A percentile compares a stretch with the other conserved stretches of the same genome.
Conservation (phyloP, 2,888 invertebrate species). For the Magallana nippona region DNA sequence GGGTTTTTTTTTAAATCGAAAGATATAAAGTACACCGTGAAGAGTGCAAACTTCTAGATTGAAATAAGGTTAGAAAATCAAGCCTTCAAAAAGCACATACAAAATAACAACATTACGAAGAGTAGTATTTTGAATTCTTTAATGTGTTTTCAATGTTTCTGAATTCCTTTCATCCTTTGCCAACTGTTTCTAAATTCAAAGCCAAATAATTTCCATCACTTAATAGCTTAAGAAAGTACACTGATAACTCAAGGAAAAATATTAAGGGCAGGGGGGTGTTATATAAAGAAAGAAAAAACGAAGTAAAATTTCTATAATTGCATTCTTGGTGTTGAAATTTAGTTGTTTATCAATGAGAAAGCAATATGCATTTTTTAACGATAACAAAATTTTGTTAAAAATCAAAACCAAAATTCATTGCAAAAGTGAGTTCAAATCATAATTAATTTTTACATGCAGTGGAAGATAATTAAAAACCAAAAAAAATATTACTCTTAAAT, state of each 20-base stretch:
- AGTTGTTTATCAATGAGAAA: neutral
- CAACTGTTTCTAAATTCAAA: neutral
- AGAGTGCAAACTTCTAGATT: too few species aligned
- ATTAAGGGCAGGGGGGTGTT: too few species aligned
- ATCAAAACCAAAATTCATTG: neutral
- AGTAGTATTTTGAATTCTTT: neutral
- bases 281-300: neutral
- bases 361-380: too few species aligned
- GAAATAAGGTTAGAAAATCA: too few species aligned
- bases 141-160: conserved; percentile 15
- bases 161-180: conserved; percentile 7
- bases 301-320: too few species aligned
- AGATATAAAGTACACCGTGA: too few species aligned
- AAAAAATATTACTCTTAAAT: neutral
- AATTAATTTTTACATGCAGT: conserved; percentile 3
- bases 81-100: too few species aligned
- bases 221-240: too few species aligned
- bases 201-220: too few species aligned
- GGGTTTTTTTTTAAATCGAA: too few species aligned
- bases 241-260: too few species aligned
- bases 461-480: neutral
- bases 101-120: too few species aligned
- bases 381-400: neutral
- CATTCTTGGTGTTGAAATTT: neutral
- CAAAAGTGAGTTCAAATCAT: conserved; percentile 1